These are phyloP conservation scores for Hypselothyrea guttata DNA, from an alignment of 2,888 invertebrate species.

Conservation along the genomic window DNA sequence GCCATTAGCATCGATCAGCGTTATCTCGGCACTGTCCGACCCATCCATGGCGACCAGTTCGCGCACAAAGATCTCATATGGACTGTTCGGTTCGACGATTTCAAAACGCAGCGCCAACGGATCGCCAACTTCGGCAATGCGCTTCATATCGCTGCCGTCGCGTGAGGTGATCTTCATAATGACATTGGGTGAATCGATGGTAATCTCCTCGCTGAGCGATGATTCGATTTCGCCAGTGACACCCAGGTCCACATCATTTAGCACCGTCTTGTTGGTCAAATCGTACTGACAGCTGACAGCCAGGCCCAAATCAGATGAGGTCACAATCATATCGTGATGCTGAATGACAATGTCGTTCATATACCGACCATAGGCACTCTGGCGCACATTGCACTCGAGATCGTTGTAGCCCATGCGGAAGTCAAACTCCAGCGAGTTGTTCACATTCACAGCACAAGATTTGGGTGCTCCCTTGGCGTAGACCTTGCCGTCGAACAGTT, in stretches of 20 bases:
- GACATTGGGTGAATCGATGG: slow-evolving; percentile 96
- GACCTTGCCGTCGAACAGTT: slow-evolving; percentile 95
- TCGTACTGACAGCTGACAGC: slow-evolving; percentile 97
- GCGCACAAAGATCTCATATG: slow-evolving; percentile 97
- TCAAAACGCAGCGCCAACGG: slow-evolving; percentile 95
- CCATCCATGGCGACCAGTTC: slow-evolving; percentile 98
- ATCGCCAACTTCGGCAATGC: slow-evolving; percentile 95
- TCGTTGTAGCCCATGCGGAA: slow-evolving; percentile 95
- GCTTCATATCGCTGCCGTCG: slow-evolving; percentile 92
- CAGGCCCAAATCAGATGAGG: slow-evolving; percentile 95
- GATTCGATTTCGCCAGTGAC: slow-evolving; percentile 94
- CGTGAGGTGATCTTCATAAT: slow-evolving; percentile 96
- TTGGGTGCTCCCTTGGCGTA: slow-evolving; percentile 97
- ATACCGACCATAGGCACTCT: slow-evolving; percentile 91
- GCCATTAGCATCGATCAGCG: slow-evolving; percentile 94
- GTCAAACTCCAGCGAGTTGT: slow-evolving; percentile 93
- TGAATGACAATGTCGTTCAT: slow-evolving; percentile 97
- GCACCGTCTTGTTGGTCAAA: slow-evolving; percentile 95
- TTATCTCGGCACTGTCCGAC: slow-evolving; percentile 95
- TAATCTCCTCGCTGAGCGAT: slow-evolving; percentile 93
- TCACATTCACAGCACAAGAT: slow-evolving; percentile 94
- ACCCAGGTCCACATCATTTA: slow-evolving; percentile 94
- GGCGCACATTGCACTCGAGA: slow-evolving; percentile 94
- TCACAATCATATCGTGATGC: slow-evolving; percentile 97
- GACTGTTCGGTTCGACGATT: slow-evolving; percentile 95